Evolutionary conservation across 2,888 invertebrate species (phyloP), one percentile per base, ranked within the genome.

Genomic region (Troides aeacus): DNA sequence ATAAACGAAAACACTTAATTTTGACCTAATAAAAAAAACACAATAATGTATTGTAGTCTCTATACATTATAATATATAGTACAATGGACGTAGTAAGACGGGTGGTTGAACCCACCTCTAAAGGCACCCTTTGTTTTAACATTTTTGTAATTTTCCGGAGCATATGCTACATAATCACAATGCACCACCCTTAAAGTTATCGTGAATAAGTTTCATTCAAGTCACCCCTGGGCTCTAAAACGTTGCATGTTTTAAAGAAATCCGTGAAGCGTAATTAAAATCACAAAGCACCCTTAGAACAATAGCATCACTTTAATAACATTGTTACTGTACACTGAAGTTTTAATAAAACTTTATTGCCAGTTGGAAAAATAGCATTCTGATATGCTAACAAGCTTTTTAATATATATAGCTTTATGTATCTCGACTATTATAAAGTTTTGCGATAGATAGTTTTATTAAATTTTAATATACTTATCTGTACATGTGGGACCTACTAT

Each of bases 141-240:
- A 53, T 63, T 70, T 70, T 63, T 70, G 56, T 63, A 63, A 59
- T 63, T 60, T 66, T 59, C 59, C 70, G 30, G 7, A 66, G 66
- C 66, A 70, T 70, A 70, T 66, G 70, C 63, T 66, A 36, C 39
- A 63, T 70, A 70, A 66, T 66, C 50, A 62, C 63, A 66, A 63
- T 60, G 59, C 53, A 50, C 62, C 59, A 65, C 70, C 63, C 70
- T 65, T 66, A 62, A 63, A 66, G 17, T 66, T 70, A 59, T 53
- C 24, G 66, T 66, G 62, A 66, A 70, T 63, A 62, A 70, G 66
- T 70, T 63, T 53, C 66, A 70, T 70, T 70, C 53, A 53, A 60
- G 70, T 63, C 66, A 66, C 66, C 69, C 67, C 66, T 66, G 63
- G 66, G 57, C 56, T 62, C 23, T 69, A 59, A 53, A 66, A 70